Percentiles rank a stretch among this genome's conserved stretches.
Evolutionary conservation across 2,113 vertebrate species (phyloP).

Genomic region (Petrocephalus zakoni): DNA sequence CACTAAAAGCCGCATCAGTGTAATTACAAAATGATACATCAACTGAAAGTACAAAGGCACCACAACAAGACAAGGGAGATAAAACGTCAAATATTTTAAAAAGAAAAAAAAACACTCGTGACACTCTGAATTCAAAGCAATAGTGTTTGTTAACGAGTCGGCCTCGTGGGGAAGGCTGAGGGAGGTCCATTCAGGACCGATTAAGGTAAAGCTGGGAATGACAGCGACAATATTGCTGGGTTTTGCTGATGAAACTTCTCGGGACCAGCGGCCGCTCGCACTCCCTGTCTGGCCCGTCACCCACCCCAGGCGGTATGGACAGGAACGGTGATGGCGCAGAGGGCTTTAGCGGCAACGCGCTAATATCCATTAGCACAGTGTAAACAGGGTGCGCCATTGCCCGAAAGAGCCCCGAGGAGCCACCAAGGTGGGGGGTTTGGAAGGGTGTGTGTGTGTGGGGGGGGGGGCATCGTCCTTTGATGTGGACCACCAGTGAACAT

Average conservation of each 20-base stretch:
- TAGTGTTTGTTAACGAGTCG: neutral
- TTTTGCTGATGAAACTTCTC: neutral
- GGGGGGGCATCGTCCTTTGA: neutral
- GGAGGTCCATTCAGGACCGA: neutral
- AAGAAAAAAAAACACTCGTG: neutral
- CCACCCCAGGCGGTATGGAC: neutral
- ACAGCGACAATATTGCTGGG: neutral
- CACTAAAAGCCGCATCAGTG: neutral
- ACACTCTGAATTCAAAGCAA: neutral
- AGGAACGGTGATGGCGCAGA: neutral
- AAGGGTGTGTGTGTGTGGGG: no score
- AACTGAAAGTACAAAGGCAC: neutral
- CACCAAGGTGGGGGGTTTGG: neutral
- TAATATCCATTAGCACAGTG: neutral
- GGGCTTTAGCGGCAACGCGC: neutral
- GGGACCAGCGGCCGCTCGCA: neutral
- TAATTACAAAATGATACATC: neutral
- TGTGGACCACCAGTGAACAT: slow-evolving; percentile 1
- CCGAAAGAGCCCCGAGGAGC: neutral
- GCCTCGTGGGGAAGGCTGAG: neutral
- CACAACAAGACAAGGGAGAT: neutral
- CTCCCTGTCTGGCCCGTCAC: neutral
- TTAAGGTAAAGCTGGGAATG: neutral
- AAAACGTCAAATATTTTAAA: neutral
- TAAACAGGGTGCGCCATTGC: neutral